Percentiles rank a stretch among this genome's conserved stretches.
Conservation (phyloP, 2,797 vertebrate species). For the Cirrhinus mrigala region DNA sequence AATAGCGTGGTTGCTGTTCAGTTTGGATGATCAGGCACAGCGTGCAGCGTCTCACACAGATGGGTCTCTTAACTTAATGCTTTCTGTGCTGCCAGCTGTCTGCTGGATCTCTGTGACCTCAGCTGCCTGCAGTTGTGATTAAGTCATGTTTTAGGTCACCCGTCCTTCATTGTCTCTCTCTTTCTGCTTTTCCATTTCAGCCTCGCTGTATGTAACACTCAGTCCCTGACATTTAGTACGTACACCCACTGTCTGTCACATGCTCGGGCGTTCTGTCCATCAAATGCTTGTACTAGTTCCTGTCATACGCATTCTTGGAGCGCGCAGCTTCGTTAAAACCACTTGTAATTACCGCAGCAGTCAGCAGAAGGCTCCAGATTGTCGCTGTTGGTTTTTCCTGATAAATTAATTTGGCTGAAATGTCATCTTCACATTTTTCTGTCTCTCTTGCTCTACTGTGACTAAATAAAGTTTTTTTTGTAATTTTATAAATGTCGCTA, state of each 20-base stretch:
- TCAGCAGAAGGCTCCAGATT: slow-evolving; percentile 42
- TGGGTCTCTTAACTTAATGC: slow-evolving; percentile 58
- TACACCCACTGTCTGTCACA: slow-evolving; percentile 39
- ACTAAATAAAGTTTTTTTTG: slow-evolving; percentile 9
- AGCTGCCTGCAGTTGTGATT: slow-evolving; percentile 56
- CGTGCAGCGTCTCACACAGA: slow-evolving; percentile 65
- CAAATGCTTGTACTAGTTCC: slow-evolving; percentile 12
- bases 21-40: slow-evolving; percentile 52
- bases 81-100: slow-evolving; percentile 41
- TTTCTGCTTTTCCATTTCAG: not conserved
- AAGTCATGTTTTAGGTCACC: slow-evolving; percentile 66
- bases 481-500: not conserved
- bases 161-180: slow-evolving; percentile 7
- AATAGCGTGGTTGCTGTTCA: slow-evolving; percentile 28
- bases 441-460: slow-evolving; percentile 13
- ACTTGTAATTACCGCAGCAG: slow-evolving; percentile 38
- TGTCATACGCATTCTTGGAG: not conserved
- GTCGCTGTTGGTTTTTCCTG: slow-evolving; percentile 41
- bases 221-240: slow-evolving; percentile 11
- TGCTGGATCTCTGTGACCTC: slow-evolving; percentile 45
- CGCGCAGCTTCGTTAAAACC: slow-evolving; percentile 50
- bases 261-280: slow-evolving; percentile 50
- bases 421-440: slow-evolving; percentile 16
- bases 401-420: slow-evolving; percentile 50
- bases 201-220: not conserved